These are phyloP conservation scores for Hippocampus zosterae DNA, from an alignment of 2,113 vertebrate species.

Conservation along the genomic window DNA sequence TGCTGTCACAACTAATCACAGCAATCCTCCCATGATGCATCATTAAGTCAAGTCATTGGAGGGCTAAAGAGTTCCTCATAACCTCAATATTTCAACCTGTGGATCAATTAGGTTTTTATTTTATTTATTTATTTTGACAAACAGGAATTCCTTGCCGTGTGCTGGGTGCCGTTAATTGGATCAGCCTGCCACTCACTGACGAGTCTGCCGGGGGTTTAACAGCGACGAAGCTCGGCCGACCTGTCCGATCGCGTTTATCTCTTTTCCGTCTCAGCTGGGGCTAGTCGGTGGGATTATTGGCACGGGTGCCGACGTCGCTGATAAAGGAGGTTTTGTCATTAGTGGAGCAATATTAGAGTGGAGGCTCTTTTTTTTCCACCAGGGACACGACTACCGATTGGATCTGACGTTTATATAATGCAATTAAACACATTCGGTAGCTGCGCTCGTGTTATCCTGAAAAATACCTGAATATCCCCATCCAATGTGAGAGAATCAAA, in stretches of 20 bases:
- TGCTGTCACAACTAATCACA: slow-evolving; percentile 7
- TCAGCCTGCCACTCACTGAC: slow-evolving; percentile 57
- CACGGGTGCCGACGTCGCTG: slow-evolving; percentile 23
- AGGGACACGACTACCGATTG: slow-evolving; percentile 1
- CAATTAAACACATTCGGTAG: neutral
- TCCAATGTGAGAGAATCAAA: neutral
- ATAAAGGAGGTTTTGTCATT: slow-evolving; percentile 11
- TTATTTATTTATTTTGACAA: slow-evolving; percentile 40
- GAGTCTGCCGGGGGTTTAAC: slow-evolving; percentile 19
- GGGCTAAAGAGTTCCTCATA: slow-evolving; percentile 23
- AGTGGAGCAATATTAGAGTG: slow-evolving; percentile 2
- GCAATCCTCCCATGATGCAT: slow-evolving; percentile 33
- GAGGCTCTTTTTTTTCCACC: neutral
- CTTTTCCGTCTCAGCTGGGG: neutral
- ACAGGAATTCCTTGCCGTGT: slow-evolving; percentile 40
- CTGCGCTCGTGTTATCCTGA: neutral
- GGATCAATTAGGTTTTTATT: slow-evolving; percentile 41
- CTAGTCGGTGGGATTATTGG: slow-evolving; percentile 11
- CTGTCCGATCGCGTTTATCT: slow-evolving; percentile 6
- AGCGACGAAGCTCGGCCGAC: slow-evolving; percentile 29
- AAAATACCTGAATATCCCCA: neutral
- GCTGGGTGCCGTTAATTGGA: slow-evolving; percentile 51
- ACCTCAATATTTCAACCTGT: slow-evolving; percentile 23
- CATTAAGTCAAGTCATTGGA: slow-evolving; percentile 25
- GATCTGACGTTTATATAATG: neutral